Conservation (phyloP, 2,888 invertebrate genomes). For the Zeuzera pyrina region DNA sequence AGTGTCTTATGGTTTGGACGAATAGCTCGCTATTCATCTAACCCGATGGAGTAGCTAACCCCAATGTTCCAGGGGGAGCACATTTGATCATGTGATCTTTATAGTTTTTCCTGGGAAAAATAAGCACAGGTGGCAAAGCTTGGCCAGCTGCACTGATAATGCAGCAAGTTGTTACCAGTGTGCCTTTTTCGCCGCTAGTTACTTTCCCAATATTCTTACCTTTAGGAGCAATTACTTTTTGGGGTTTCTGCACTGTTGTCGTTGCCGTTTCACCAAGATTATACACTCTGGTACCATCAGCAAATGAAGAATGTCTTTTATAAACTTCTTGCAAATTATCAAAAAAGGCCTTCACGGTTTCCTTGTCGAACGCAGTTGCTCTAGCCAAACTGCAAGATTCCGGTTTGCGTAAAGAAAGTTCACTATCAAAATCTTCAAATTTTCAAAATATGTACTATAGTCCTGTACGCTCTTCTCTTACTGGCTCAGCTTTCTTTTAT, state of each 20-base stretch:
- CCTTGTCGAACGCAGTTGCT: neutral
- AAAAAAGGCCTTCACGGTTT: neutral
- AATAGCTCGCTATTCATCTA: slow-evolving; percentile 31
- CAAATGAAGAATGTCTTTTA: neutral
- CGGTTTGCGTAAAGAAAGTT: too few relatives aligned
- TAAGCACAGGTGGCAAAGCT: neutral
- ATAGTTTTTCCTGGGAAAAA: neutral
- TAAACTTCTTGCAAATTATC: neutral
- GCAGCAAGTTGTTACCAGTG: neutral
- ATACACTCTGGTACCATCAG: neutral
- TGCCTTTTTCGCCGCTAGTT: neutral
- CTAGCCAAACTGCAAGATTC: neutral
- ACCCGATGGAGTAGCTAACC: slow-evolving; percentile 25
- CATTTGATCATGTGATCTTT: neutral
- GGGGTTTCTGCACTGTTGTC: neutral
- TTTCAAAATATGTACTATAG: too few relatives aligned
- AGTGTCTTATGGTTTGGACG: slow-evolving; percentile 26
- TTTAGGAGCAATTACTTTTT: neutral
- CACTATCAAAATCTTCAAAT: too few relatives aligned
- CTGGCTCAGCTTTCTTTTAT: too few relatives aligned
- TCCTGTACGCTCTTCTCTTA: too few relatives aligned
- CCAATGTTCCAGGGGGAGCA: slow-evolving; percentile 17
- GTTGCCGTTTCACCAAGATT: neutral
- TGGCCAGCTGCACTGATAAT: neutral
- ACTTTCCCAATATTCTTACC: too few relatives aligned